phyloP scores from a whole-genome alignment of 2,888 invertebrate genomes.

The Drosophila limbata region DNA sequence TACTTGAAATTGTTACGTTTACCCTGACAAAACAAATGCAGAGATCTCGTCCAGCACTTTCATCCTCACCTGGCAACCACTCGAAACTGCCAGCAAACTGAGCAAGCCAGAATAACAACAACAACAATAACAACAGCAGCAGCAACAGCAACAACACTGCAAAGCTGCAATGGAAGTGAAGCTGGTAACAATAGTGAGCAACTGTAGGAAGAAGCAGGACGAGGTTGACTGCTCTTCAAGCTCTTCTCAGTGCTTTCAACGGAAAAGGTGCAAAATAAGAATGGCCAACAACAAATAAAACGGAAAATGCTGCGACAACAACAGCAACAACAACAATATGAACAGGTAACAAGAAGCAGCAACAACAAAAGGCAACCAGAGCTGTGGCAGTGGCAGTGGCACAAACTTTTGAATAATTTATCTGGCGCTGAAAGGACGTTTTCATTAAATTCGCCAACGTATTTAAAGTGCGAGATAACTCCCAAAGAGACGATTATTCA shows the following conservation, averaged over 20 bases:
- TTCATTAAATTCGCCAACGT: conserved; percentile 78
- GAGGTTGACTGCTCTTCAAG: conserved; percentile 41
- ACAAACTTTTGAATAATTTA: conserved; percentile 80
- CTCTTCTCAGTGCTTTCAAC: conserved; percentile 30
- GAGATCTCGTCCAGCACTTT: conserved; percentile 42
- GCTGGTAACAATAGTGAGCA: conserved; percentile 44
- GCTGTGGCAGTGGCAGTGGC: conserved; percentile 62
- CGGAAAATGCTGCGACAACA: conserved; percentile 48
- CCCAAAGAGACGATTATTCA: conserved; percentile 79
- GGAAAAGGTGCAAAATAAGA: conserved; percentile 74
- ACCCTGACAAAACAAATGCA: conserved; percentile 41
- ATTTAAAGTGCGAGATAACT: conserved; percentile 78
- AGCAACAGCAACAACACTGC: conserved; percentile 15
- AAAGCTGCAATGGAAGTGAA: conserved; percentile 29
- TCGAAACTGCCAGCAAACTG: conserved; percentile 51
- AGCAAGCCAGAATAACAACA: conserved; percentile 32
- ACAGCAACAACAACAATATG: conserved; percentile 34
- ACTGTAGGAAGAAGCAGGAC: conserved; percentile 29
- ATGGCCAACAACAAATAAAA: conserved; percentile 61
- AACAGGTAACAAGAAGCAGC: conserved; percentile 5
- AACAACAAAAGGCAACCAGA: conserved; percentile 44
- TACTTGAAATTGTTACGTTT: conserved; percentile 43
- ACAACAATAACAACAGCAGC: conserved; percentile 2
- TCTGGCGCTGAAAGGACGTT: conserved; percentile 77
- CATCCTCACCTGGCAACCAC: conserved; percentile 35